Conservation (phyloP, 2,888 invertebrate species). For the Abrostola tripartita region DNA sequence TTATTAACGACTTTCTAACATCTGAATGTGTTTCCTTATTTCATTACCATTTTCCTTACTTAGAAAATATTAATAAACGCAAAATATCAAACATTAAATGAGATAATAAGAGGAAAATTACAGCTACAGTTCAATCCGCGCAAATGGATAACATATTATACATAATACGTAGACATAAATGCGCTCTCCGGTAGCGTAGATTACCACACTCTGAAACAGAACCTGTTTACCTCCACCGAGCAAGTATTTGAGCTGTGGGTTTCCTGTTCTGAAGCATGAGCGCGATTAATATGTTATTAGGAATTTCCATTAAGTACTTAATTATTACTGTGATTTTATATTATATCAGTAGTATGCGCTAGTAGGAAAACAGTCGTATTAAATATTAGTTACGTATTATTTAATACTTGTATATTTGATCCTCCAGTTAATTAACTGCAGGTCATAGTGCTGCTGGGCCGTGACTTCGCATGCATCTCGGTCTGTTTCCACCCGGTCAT, state of each 20-base stretch:
- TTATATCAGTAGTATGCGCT: conserved; percentile 18
- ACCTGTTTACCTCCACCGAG: conserved; percentile 64
- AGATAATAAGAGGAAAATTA: conserved; percentile 15
- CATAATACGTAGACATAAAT: conserved; percentile 17
- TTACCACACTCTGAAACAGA: conserved; percentile 57
- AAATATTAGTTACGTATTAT: conserved; percentile 31
- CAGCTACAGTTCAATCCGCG: conserved; percentile 14
- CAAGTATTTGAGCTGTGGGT: conserved; percentile 59
- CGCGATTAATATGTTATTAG: conserved; percentile 44
- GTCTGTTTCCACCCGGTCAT: conserved; percentile 77
- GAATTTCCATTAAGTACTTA: conserved; percentile 49
- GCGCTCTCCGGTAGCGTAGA: conserved; percentile 46
- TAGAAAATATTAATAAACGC: not conserved
- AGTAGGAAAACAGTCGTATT: conserved; percentile 35
- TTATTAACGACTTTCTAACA: not conserved
- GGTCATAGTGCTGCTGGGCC: conserved; percentile 56
- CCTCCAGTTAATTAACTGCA: conserved; percentile 6
- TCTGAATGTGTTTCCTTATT: not conserved
- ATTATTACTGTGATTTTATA: conserved; percentile 38
- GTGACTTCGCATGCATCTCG: conserved; percentile 79
- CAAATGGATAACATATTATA: conserved; percentile 24
- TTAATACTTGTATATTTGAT: conserved; percentile 14
- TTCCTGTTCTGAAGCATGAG: conserved; percentile 61
- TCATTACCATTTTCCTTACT: not conserved
- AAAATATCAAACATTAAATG: not conserved